Base-by-base conservation (phyloP, 2,797 vertebrate species). In the Vipera ursinii region DNA sequence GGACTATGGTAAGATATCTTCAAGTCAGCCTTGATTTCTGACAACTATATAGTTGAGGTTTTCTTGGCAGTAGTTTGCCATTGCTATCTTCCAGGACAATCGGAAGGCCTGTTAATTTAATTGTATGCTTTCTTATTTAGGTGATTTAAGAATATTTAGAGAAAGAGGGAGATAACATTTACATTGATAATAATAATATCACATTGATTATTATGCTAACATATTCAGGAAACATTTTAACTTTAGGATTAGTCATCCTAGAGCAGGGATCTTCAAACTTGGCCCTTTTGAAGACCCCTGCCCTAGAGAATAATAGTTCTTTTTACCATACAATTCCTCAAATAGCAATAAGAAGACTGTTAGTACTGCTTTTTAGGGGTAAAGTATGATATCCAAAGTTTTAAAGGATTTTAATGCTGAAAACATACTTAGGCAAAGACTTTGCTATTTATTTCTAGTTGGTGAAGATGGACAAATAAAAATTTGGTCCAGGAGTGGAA, bases 401-500 rank as follows among this genome's bases (percentile, higher is more conserved):
- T 88, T 93, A n/a, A 2, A 92, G 59, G 61, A 90, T 86, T 48
- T 89, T 51, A 65, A 9, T 48, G 7, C 0, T 10, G 4, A 0
- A 55, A 22, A 2, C 61, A 17, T 12, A 69, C 57, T 48, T 56
- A 90, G 44, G 48, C 87, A 86, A 51, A 90, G 92, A 87, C 57
- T 3, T 96, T 10, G 7, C 91, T 95, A 94, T 92, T 94, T 78
- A 90, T 92, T 86, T 95, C 24, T 94, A 98, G 99, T 97, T 97
- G 99, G 99, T 96, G 99, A 99, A 97, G 99, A 99, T 95, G 99
- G 99, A 24, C 99, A 99, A 97, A 98, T 99, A 94, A 99, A 99
- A 98, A 99, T 99, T 96, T 99, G 99, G 99, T 99, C 99, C 86
- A 99, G 99, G 97, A 99, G 97, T 97, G 99, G 99, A 87, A 99